Conservation (phyloP, 2,113 vertebrate genomes). For the Dromas ardeola region DNA sequence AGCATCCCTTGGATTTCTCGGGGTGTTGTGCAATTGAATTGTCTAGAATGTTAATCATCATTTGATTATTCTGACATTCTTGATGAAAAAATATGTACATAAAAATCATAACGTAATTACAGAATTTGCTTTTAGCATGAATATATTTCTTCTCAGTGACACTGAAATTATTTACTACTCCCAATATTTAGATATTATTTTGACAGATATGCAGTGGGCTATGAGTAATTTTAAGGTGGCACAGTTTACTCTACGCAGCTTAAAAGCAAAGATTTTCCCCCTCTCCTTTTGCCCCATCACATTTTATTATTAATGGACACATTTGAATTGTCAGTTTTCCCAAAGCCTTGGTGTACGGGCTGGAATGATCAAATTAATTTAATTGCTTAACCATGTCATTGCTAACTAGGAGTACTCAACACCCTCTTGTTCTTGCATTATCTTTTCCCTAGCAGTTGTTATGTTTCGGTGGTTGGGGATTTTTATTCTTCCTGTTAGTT, state of each 20-base stretch:
- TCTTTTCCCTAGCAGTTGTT: neutral
- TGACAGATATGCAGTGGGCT: conserved; percentile 12
- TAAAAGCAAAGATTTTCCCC: neutral
- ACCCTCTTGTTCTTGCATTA: neutral
- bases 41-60: neutral
- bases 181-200: neutral
- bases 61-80: conserved; percentile 1
- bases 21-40: neutral
- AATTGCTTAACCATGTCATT: neutral
- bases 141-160: neutral
- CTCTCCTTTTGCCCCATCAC: neutral
- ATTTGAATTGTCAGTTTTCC: conserved; percentile 33
- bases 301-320: conserved; percentile 16
- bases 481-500: neutral
- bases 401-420: neutral
- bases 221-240: conserved; percentile 16
- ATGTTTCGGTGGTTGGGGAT: neutral
- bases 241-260: neutral
- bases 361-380: conserved; percentile 14
- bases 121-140: conserved; percentile 27
- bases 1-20: neutral
- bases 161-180: neutral
- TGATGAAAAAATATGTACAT: conserved; percentile 13
- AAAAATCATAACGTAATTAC: conserved; percentile 22
- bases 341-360: neutral